Evolutionary conservation across 2,888 invertebrate species (phyloP), one percentile per base, ranked within the genome.

Genomic region (Sinhomidia bicolor): DNA sequence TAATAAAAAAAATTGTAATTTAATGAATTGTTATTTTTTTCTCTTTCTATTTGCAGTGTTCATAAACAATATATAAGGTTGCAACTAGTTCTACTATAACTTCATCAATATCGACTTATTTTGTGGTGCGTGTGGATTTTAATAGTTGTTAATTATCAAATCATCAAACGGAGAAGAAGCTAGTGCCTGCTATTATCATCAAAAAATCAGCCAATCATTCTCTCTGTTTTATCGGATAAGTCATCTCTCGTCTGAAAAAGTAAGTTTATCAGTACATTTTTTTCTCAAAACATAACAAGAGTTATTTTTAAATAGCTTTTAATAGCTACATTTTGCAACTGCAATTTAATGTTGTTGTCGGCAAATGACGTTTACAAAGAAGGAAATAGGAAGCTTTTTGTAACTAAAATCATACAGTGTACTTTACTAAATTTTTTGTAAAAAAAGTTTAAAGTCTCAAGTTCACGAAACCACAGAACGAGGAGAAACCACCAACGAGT

Each of bases 141-240:
- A 85, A 84, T 68, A 74, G 54, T 68, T 74, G 54, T 68, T 74
- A 78, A 62, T 62, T 80, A 80, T 62, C 62, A 62, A 60, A 80
- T 78, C 41, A 76, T 84, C 85, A 79, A 65, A 71, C 62, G 47
- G 65, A 62, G 71, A 51, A 85, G 78, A 85, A 85, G 85, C 78
- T 79, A 85, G 85, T 85, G 85, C 85, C 85, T 85, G 85, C 85
- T 85, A 85, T 78, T 41, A 78, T 78, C 78, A 78, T 78, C 78
- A 54, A 47, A n/a, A n/a, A 51, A 80, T 80, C 85, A 85, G 85
- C 85, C 85, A 79, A 85, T 79, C 47, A 60, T 41, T 60, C 79
- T 79, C 79, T 79, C 60, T 60, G 80, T 44, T 62, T 36, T 44
- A 12, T 79, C 47, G 78, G 78, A 78, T 85, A 79, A 65, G 74